Base-by-base conservation (phyloP, 1,140 invertebrate genomes). In the Caerostris darwini region DNA sequence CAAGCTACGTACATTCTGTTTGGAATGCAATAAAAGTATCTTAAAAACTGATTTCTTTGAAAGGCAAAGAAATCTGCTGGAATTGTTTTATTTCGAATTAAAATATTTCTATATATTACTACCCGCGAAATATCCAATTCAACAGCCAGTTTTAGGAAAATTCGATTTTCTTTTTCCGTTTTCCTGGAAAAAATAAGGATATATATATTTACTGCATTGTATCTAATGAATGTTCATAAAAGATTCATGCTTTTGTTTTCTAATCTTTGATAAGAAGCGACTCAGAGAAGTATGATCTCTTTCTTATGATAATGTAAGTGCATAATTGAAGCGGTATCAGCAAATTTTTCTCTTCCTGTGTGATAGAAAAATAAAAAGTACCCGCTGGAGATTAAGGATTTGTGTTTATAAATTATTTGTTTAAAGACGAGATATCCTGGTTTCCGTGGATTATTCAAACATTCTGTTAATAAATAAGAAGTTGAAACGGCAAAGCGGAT, bases 181-280 rank as follows among this genome's bases (percentile, higher is more conserved):
- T 81, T 19, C 19, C 53, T 77, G 17, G 17, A 17, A 85, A 58
- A 10, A 77, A 77, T 53, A 8, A 19, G 34, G 34, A 77, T 77
- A 7, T 34, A 34, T 34, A 34, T 54, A 7, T 85, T 57, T 85
- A 8, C n/a, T 17, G 14, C 54, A n/a, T 10, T 56, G 54, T 7
- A 34, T 34, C 5, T 57, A 85, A 58, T 85, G 54, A 56, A 10
- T 10, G 19, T 57, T 85, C 19, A 85, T 85, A 57, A 57, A 77
- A 77, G n/a, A 77, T 53, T 77, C 71, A 77, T 77, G 19, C 34
- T 12, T 50, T 77, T 77, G 71, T 77, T 77, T 77, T 50, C 71
- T 77, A 77, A 77, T 77, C 71, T 77, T 10, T 14, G 34, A 50
- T 50, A 77, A 77, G 71, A 85, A 85, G n/a, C 14, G 56, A 17